phyloP scores from a whole-genome alignment of 2,888 invertebrate species.

The Leucophora obtusa region DNA sequence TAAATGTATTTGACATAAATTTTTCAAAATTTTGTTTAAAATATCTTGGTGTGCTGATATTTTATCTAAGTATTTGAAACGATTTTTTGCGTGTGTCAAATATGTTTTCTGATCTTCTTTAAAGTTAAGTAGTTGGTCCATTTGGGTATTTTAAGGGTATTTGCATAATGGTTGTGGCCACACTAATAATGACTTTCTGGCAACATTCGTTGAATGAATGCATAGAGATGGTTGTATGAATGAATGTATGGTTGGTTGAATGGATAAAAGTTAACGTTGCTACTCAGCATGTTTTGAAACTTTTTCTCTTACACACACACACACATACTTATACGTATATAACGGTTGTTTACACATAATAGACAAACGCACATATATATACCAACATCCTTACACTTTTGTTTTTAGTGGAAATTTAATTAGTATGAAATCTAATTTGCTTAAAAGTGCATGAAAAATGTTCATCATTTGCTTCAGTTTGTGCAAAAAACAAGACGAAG shows the following conservation, averaged over 20 bases:
- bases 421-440: slow-evolving; percentile 78
- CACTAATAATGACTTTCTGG: background rate
- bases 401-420: slow-evolving; percentile 76
- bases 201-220: slow-evolving; percentile 13
- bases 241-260: slow-evolving; percentile 53
- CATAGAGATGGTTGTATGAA: slow-evolving; percentile 14
- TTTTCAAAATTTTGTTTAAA: no score
- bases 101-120: no score
- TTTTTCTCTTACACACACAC: background rate
- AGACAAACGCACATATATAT: slow-evolving; percentile 12
- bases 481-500: slow-evolving; percentile 11
- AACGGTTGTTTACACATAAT: no score
- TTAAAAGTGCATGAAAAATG: slow-evolving; percentile 78
- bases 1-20: no score
- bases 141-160: no score
- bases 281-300: slow-evolving; percentile 60
- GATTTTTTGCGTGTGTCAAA: no score
- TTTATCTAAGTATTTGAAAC: no score
- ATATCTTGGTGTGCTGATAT: no score
- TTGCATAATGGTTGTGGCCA: no score
- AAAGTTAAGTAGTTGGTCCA: no score
- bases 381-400: slow-evolving; percentile 17
- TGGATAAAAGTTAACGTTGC: slow-evolving; percentile 65
- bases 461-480: slow-evolving; percentile 60
- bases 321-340: background rate